Evolutionary conservation across 2,888 invertebrate species (phyloP), one percentile per base, ranked within the genome.

Genomic region (Folsomia candida): DNA sequence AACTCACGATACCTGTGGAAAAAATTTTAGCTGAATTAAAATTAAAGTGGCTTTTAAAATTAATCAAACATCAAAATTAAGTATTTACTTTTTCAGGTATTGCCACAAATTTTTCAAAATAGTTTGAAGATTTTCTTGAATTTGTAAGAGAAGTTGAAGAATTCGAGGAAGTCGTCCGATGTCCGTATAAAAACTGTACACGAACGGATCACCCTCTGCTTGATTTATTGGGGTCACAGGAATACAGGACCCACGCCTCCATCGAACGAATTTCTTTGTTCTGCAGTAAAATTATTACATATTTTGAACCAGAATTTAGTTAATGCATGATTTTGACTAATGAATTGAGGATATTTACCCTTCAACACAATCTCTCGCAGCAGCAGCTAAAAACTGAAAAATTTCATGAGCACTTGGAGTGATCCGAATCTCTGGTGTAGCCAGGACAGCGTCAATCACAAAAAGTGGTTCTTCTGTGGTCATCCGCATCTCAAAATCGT

Each of bases 171-270:
- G 89, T 76, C 89, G 85, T 2, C 91, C 84, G 1, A 94, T 86
- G 76, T 96, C 94, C 72, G 92, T 90, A 80, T 90, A 92, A 83
- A 89, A 94, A 0, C 90, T 91, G 82, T 90, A 92, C 0, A 87
- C 85, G 78, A 88, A 88, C 70, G 86, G 86, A 24, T 69, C 72
- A 14, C 26, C 57, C 3, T 62, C 86, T 0, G 85, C 84, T 9
- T 88, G 83, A 76, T 84, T 85, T 75, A 89, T 87, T 0, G 90
- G 88, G 1, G 88, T 86, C 72, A 91, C 91, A 51, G 89, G 87
- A 0, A 92, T 81, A 80, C 94, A 95, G 0, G 91, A 91, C 14
- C 89, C 89, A 79, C 88, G 86, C 90, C 92, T 91, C 95, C 95
- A 96, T 9, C 95, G 88, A 0, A 90, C 88, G 81, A 95, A 92